These are phyloP conservation scores for Zapus hudsonius DNA, from an alignment of 2,113 vertebrate species.

Conservation along the genomic window DNA sequence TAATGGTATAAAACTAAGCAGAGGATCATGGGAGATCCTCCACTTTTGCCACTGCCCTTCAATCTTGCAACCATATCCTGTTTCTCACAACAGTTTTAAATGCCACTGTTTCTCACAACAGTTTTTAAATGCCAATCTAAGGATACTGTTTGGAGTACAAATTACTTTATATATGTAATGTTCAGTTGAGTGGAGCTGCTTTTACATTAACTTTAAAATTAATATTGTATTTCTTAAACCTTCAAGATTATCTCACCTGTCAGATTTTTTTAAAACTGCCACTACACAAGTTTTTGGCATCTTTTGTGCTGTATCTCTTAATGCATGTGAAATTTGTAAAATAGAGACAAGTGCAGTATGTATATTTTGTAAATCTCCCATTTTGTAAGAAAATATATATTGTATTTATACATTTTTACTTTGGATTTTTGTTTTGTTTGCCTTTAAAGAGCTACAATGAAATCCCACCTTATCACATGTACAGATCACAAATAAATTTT, in stretches of 20 bases:
- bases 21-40: constrained; percentile 41
- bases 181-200: constrained; percentile 73
- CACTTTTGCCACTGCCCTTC: constrained; percentile 52
- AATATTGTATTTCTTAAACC: constrained; percentile 62
- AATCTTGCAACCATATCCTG: constrained; percentile 26
- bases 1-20: constrained; percentile 59
- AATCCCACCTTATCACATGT: constrained; percentile 89
- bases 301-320: constrained; percentile 80
- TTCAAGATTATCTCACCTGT: constrained; percentile 64
- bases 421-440: constrained; percentile 83
- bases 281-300: constrained; percentile 71
- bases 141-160: constrained; percentile 30
- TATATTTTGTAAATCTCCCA: constrained; percentile 93
- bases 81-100: constrained; percentile 67
- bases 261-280: constrained; percentile 67
- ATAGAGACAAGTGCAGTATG: constrained; percentile 87
- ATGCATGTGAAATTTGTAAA: constrained; percentile 86
- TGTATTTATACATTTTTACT: constrained; percentile 95
- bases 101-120: constrained; percentile 56
- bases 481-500: constrained; percentile 96
- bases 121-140: constrained; percentile 59
- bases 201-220: constrained; percentile 62
- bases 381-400: constrained; percentile 93
- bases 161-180: constrained; percentile 51
- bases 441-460: constrained; percentile 86